These are phyloP conservation scores for Zhuqinia jingwanae DNA, from an alignment of 2,888 invertebrate species.

Conservation along the genomic window DNA sequence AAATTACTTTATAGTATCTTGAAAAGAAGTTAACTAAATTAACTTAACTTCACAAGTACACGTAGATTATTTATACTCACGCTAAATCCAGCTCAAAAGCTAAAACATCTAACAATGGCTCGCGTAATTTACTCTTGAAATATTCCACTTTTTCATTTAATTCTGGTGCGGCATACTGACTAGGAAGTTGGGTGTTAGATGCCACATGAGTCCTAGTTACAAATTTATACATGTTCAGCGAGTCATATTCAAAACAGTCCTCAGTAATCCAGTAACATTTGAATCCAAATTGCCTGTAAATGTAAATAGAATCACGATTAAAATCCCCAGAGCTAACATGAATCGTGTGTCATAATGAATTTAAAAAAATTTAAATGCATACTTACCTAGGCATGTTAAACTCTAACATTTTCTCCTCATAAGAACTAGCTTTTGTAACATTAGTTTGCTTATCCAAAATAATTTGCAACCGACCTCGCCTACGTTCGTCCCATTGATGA, in stretches of 20 bases:
- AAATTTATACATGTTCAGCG: slow-evolving; percentile 87
- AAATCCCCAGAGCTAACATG: background rate
- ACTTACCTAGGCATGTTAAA: slow-evolving; percentile 87
- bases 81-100: slow-evolving; percentile 84
- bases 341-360: background rate
- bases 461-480: slow-evolving; percentile 82
- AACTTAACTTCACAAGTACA: no score
- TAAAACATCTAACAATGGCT: slow-evolving; percentile 85
- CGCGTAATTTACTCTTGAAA: slow-evolving; percentile 83
- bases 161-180: slow-evolving; percentile 83
- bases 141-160: slow-evolving; percentile 80
- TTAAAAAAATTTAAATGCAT: background rate
- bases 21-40: no score
- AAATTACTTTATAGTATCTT: no score
- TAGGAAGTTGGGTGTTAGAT: slow-evolving; percentile 83
- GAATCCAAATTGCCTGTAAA: slow-evolving; percentile 88
- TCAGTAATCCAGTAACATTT: slow-evolving; percentile 85
- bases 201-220: slow-evolving; percentile 90
- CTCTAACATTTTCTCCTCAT: slow-evolving; percentile 92
- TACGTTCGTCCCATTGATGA: slow-evolving; percentile 39
- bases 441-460: slow-evolving; percentile 83
- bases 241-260: slow-evolving; percentile 85
- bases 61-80: slow-evolving; percentile 82
- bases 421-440: slow-evolving; percentile 86
- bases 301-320: no score